Base-by-base conservation (phyloP, 2,797 vertebrate species). In the Sebastes steindachneri region DNA sequence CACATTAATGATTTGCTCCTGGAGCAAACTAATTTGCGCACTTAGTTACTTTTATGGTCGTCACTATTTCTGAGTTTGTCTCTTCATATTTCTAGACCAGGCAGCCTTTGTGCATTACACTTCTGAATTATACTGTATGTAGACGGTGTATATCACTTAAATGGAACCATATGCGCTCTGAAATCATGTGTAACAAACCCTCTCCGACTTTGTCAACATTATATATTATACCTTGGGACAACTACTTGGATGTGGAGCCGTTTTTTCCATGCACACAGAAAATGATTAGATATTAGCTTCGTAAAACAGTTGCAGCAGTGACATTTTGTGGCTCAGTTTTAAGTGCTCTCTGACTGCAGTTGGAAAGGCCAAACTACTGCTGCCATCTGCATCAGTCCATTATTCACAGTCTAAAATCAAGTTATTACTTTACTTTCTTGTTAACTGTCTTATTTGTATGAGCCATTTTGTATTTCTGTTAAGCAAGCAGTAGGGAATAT, bases 1-100 rank as follows among this genome's bases (percentile, higher is more conserved):
- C 53, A 51, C 6, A 4, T 87, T 88, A 78, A 86, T n/a, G 68
- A 83, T 84, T 84, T 73, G 60, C 4, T 51, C 15, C 15, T 51
- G n/a, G 3, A 51, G 51, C 2, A 48, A 60, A 54, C 26, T 26
- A 9, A 23, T 53, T 26, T 60, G 4, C 21, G 54, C 58, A 29
- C 48, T 5, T 14, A 51, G 17, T 64, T 73, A 59, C 14, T 59
- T 78, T 75, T 29, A 75, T 55, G 21, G 65, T n/a, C 9, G 1
- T 35, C 25, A 54, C 5, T 73, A 41, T 70, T 77, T 54, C 8
- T 23, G 2, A 45, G 4, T 68, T 29, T 31, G 9, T 12, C 26
- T 53, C 3, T 41, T 68, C 7, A 63, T 31, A 19, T 28, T 62
- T 66, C 2, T 58, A 48, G 41, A 65, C 41, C 14, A 8, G 9